Percentiles rank a stretch among this genome's conserved stretches.
Conservation (phyloP, 1,140 invertebrate genomes). For the Chymomyza costata region DNA sequence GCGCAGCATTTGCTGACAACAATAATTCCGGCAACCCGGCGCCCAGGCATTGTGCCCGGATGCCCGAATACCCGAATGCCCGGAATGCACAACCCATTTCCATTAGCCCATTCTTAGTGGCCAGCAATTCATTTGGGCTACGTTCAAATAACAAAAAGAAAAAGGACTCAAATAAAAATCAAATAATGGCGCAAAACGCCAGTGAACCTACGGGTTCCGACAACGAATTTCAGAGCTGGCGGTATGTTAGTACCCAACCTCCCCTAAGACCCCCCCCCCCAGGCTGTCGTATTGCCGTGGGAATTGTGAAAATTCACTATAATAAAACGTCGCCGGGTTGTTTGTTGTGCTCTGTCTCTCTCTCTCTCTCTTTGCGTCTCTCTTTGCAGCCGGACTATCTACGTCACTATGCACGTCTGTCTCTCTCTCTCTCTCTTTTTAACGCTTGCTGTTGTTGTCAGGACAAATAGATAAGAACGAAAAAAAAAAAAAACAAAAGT, state of each 20-base stretch:
- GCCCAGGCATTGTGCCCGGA: no score
- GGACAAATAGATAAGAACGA: conserved; percentile 4
- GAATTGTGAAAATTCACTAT: conserved; percentile 13
- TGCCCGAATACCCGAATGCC: no score
- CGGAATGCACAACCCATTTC: no score
- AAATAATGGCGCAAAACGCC: conserved; percentile 60
- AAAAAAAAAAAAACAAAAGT: conserved; percentile 32
- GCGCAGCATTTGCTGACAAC: conserved; percentile 52
- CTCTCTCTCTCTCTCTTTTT: conserved; percentile 8
- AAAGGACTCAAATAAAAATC: conserved; percentile 60
- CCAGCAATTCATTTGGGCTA: no score
- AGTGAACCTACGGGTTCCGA: conserved; percentile 6
- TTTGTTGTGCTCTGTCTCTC: conserved; percentile 22
- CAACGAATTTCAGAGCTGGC: conserved; percentile 2
- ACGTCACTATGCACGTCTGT: no score
- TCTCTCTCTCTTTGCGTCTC: no score
- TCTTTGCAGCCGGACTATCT: no score
- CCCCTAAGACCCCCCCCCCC: no score
- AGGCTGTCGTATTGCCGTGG: no score
- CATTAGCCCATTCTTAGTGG: no score
- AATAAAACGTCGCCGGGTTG: conserved; percentile 39
- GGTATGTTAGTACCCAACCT: conserved; percentile 15
- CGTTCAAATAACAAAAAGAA: background rate
- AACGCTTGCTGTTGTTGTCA: background rate
- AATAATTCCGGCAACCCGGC: conserved; percentile 52